Base-by-base conservation (phyloP, 2,797 vertebrate genomes). In the Mormyrops boulengeri region DNA sequence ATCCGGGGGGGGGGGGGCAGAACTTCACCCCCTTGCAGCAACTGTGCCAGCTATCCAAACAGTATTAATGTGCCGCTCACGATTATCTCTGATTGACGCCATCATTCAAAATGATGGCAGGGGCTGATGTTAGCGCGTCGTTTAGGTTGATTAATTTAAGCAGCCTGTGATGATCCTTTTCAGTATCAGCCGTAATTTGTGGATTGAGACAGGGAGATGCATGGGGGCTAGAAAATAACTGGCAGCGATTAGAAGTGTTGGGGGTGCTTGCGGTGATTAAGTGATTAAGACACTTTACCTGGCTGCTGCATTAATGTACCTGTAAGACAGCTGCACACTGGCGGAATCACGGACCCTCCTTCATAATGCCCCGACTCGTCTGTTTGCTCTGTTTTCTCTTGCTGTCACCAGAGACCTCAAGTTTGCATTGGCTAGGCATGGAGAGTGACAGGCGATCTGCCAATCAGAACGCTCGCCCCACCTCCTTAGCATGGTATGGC, bases 81-180 rank as follows among this genome's bases (percentile, higher is more conserved):
- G n/a, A 86, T 52, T 53, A 86, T 52, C 26, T 34, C 50, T 53
- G 84, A 86, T 53, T 52, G 84, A 53, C 26, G 12, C 22, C 50
- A 17, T 86, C 84, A 53, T 30, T 86, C 84, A 86, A 34, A 55
- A 30, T 49, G 44, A 85, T 50, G 52, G 26, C 44, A 49, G 82
- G 4, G 49, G n/a, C 84, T 50, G 84, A 30, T 22, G 84, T 12
- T 17, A 86, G 26, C 26, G 0, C 26, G 8, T 26, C 22, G 11
- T 86, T 53, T 30, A 14, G 30, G 26, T 86, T 53, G 49, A 53
- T 86, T 86, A 14, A 86, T 86, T 86, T 86, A 86, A 86, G n/a
- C 49, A 30, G 11, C 14, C 9, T 52, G 49, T 34, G 50, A 86
- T 53, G 73, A 80, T 80, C 73, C 73, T 80, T 80, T 80, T 80